Evolutionary conservation across 2,797 vertebrate species (phyloP).

Genomic region (Zenarchopterus dispar): DNA sequence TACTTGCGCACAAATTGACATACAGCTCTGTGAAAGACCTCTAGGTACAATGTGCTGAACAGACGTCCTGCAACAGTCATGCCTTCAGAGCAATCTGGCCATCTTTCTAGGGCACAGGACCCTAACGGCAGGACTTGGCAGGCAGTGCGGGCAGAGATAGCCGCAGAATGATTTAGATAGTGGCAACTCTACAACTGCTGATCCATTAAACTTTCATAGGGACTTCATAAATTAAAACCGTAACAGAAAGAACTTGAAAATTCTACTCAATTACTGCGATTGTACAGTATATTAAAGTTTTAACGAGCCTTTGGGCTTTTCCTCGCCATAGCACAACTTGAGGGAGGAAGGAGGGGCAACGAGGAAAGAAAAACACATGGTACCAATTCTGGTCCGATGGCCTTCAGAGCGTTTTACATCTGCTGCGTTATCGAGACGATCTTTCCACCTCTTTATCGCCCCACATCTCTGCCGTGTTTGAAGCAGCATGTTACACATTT

Average conservation of each 20-base stretch:
- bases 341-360: conserved; percentile 24
- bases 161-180: conserved; percentile 76
- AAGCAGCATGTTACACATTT: conserved; percentile 47
- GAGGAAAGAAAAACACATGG: conserved; percentile 66
- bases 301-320: conserved; percentile 73
- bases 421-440: conserved; percentile 60
- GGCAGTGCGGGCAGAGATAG: conserved; percentile 61
- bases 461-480: conserved; percentile 31
- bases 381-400: conserved; percentile 63
- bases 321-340: conserved; percentile 57
- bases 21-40: conserved; percentile 59
- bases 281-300: conserved; percentile 83
- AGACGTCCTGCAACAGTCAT: conserved; percentile 67
- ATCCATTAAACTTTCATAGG: conserved; percentile 82
- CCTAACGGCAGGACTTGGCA: conserved; percentile 78
- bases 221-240: conserved; percentile 81
- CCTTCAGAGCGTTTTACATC: conserved; percentile 67
- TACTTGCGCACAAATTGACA: conserved; percentile 37
- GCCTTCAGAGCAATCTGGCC: conserved; percentile 78
- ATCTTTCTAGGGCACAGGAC: conserved; percentile 79
- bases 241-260: conserved; percentile 77
- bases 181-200: conserved; percentile 70
- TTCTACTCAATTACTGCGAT: conserved; percentile 81
- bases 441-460: conserved; percentile 57
- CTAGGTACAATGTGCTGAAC: conserved; percentile 71